Percentiles rank a stretch among this genome's conserved stretches.
Conservation (phyloP, 2,888 invertebrate genomes). For the Cremastinae sp. region DNA sequence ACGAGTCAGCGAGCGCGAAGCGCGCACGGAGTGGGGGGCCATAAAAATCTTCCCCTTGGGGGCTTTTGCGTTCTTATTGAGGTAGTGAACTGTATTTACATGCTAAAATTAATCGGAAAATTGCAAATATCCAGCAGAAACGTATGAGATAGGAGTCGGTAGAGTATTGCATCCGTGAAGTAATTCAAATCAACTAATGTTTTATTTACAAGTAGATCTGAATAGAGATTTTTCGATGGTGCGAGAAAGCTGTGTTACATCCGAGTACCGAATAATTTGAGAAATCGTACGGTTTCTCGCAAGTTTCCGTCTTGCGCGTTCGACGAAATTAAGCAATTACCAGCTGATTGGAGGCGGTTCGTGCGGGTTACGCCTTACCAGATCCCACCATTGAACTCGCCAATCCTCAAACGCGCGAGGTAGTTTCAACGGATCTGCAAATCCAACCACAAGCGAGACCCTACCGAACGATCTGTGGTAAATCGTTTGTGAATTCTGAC, state of each 20-base stretch:
- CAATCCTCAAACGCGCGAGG: conserved; percentile 71
- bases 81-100: too few species aligned
- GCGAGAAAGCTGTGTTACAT: conserved; percentile 15
- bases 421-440: conserved; percentile 77
- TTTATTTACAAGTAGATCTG: background rate
- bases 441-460: conserved; percentile 72
- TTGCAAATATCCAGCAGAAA: too few species aligned
- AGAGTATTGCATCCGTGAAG: too few species aligned
- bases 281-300: background rate
- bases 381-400: conserved; percentile 73
- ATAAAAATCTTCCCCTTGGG: too few species aligned
- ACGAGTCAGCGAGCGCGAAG: too few species aligned
- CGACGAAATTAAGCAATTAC: conserved; percentile 78
- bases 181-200: background rate
- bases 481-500: conserved; percentile 10
- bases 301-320: conserved; percentile 39
- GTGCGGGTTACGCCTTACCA: conserved; percentile 67
- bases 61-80: too few species aligned
- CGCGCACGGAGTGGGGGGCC: too few species aligned
- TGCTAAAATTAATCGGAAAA: too few species aligned
- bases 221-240: conserved; percentile 27
- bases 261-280: conserved; percentile 23
- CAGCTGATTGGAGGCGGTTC: conserved; percentile 76
- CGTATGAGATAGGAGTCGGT: too few species aligned
- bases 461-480: conserved; percentile 7